phyloP scores from a whole-genome alignment of 2,113 vertebrate species.

The Dicrurus megarhynchus region DNA sequence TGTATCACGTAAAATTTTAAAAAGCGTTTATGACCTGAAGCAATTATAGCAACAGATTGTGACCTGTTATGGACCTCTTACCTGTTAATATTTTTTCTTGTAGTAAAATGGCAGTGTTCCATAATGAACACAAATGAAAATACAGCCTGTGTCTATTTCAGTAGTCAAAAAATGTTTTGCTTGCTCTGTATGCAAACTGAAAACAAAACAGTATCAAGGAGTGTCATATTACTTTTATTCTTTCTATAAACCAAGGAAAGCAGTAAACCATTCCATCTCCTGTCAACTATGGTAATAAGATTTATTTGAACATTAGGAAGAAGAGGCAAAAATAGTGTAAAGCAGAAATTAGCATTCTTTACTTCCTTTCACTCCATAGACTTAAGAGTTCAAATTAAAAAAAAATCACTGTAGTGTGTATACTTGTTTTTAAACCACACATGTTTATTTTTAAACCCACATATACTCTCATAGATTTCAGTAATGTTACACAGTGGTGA shows the following conservation, averaged over 20 bases:
- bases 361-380: neutral
- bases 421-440: neutral
- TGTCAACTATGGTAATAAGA: neutral
- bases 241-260: neutral
- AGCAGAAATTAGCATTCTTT: neutral
- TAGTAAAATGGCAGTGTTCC: neutral
- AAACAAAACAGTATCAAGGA: neutral
- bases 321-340: neutral
- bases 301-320: neutral
- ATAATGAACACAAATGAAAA: neutral
- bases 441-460: neutral
- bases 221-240: neutral
- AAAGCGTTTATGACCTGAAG: neutral
- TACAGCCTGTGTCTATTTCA: neutral
- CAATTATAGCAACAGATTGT: neutral
- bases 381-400: neutral
- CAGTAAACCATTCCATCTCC: neutral
- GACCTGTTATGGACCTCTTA: neutral
- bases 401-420: neutral
- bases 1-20: accelerated
- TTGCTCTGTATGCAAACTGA: neutral
- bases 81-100: neutral
- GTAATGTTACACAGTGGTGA: neutral
- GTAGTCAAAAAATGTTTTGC: neutral
- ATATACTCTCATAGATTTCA: neutral